Percentiles rank a stretch among this genome's conserved stretches.
These are phyloP conservation scores for Emydoidea blandingii DNA, from an alignment of 2,797 vertebrate genomes.

Conservation along the genomic window DNA sequence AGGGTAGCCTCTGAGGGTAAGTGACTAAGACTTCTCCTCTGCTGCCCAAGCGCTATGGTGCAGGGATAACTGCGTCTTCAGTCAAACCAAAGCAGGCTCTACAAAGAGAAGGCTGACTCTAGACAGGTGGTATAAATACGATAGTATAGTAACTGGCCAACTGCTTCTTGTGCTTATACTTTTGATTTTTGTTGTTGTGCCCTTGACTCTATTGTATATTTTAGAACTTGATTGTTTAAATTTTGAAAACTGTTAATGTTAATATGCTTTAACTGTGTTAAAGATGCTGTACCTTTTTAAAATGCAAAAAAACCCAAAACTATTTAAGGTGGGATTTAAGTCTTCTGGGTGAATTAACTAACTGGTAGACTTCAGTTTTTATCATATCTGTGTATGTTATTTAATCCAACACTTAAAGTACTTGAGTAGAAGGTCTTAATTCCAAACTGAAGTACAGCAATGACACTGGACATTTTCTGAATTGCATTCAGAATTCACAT, in stretches of 20 bases:
- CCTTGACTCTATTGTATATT: conserved; percentile 70
- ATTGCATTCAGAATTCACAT: conserved; percentile 14
- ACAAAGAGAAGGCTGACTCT: conserved; percentile 87
- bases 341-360: background rate
- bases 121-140: conserved; percentile 86
- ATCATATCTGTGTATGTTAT: background rate
- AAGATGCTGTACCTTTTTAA: conserved; percentile 56
- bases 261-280: conserved; percentile 48
- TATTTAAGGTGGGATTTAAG: conserved; percentile 29
- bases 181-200: conserved; percentile 65
- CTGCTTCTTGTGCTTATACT: conserved; percentile 81
- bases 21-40: conserved; percentile 91
- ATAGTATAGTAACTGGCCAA: conserved; percentile 84
- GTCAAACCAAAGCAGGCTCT: conserved; percentile 87
- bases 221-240: conserved; percentile 62
- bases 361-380: background rate
- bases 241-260: conserved; percentile 46
- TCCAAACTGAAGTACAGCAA: too few relatives aligned
- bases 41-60: conserved; percentile 88
- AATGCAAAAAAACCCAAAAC: background rate
- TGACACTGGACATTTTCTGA: background rate
- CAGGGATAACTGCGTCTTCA: conserved; percentile 89
- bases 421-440: background rate
- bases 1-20: conserved; percentile 92
- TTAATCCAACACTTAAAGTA: background rate